Conservation (phyloP, 2,797 vertebrate genomes). For the Hemibagrus guttatus region DNA sequence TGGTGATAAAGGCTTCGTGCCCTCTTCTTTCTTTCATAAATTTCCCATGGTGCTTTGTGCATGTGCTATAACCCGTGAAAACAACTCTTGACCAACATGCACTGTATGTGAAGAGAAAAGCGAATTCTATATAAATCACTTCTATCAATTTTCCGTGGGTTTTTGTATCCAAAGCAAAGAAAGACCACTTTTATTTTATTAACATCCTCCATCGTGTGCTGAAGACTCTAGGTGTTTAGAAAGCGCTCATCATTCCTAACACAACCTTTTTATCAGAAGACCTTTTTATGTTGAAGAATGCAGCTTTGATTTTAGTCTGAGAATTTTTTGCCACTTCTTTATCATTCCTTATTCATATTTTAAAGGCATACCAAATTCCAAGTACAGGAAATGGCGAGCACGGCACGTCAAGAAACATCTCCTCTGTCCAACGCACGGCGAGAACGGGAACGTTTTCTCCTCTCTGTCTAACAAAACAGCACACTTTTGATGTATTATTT, state of each 20-base stretch:
- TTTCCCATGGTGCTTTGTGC: background rate
- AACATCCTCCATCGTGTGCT: too few species aligned
- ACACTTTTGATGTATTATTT: background rate
- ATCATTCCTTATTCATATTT: background rate
- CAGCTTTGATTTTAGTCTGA: background rate
- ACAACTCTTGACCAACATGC: too few species aligned
- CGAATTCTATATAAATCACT: background rate
- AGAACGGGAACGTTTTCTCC: background rate
- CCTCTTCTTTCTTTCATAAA: background rate
- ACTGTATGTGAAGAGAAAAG: background rate
- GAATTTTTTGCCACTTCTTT: background rate
- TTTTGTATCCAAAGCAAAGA: background rate
- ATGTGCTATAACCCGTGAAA: background rate
- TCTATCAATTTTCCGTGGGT: background rate
- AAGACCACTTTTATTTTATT: background rate
- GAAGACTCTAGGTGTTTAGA: background rate
- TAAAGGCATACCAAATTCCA: conserved; percentile 4
- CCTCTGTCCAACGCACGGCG: background rate
- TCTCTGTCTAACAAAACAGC: background rate
- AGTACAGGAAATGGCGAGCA: conserved; percentile 10
- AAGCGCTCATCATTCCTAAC: background rate
- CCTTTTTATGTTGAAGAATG: background rate
- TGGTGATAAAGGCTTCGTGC: too few species aligned
- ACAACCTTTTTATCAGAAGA: background rate
- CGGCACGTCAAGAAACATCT: background rate